Conservation (phyloP, 1,140 invertebrate genomes). For the Apis cerana region DNA sequence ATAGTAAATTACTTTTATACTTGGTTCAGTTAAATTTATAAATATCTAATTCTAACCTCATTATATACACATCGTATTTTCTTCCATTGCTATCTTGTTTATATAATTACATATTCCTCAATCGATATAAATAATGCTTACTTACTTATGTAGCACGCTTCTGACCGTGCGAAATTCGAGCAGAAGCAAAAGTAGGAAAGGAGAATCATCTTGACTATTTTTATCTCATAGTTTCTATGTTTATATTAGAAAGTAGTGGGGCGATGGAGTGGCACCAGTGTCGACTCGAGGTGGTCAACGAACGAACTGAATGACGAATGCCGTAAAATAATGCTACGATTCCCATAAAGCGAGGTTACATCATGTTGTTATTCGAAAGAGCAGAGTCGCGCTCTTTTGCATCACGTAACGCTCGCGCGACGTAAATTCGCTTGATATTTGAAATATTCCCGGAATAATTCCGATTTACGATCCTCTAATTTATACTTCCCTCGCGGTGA, state of each 20-base stretch:
- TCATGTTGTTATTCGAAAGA: conserved; percentile 13
- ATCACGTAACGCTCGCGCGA: not conserved
- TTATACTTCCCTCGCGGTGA: not conserved
- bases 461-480: not conserved
- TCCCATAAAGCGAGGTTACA: conserved; percentile 1
- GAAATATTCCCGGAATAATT: not conserved
- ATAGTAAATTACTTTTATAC: too few species aligned
- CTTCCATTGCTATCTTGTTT: too few species aligned
- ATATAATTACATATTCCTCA: too few species aligned
- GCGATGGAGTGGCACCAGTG: not conserved
- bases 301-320: conserved; percentile 20
- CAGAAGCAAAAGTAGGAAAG: not conserved
- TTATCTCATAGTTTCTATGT: not conserved
- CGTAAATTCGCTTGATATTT: not conserved
- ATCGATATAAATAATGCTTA: too few species aligned
- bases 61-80: too few species aligned
- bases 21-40: too few species aligned
- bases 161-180: not conserved
- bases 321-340: not conserved
- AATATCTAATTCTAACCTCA: too few species aligned
- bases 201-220: conserved; percentile 36
- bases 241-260: conserved; percentile 27
- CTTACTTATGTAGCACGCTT: not conserved
- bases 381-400: not conserved
- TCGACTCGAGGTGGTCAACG: conserved; percentile 31